phyloP scores from a whole-genome alignment of 2,888 invertebrate species.

The Hyalella azteca region DNA sequence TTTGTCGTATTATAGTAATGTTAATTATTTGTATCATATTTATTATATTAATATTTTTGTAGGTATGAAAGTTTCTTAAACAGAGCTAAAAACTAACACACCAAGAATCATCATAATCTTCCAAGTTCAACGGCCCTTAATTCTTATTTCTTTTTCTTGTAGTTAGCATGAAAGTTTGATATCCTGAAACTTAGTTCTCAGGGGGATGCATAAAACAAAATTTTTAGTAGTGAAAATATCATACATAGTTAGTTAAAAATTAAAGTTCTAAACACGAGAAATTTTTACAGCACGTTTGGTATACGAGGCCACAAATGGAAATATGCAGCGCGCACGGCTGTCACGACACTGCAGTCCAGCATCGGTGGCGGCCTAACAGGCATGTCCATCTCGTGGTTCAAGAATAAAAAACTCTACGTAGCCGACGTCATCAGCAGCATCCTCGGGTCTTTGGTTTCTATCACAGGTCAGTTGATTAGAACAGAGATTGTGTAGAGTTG shows the following conservation, averaged over 20 bases:
- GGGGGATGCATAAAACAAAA: too few species aligned
- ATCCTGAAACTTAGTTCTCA: too few species aligned
- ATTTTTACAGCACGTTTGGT: slow-evolving; percentile 66
- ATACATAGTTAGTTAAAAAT: not conserved
- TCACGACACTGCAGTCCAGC: slow-evolving; percentile 88
- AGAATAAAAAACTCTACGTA: slow-evolving; percentile 61
- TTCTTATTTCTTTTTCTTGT: too few species aligned
- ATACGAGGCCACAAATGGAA: slow-evolving; percentile 87
- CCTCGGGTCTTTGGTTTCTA: slow-evolving; percentile 82
- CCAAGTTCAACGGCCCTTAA: too few species aligned
- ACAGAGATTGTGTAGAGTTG: too few species aligned
- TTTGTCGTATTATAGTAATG: too few species aligned
- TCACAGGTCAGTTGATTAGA: slow-evolving; percentile 73
- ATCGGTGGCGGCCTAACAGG: slow-evolving; percentile 86
- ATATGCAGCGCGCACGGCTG: slow-evolving; percentile 86
- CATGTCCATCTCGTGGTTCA: slow-evolving; percentile 51
- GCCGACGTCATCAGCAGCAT: slow-evolving; percentile 87
- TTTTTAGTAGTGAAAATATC: not conserved
- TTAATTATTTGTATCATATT: too few species aligned
- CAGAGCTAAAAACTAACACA: too few species aligned
- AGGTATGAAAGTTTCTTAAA: too few species aligned
- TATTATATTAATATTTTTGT: too few species aligned
- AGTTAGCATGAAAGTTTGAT: too few species aligned
- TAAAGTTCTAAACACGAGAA: not conserved
- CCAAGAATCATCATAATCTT: too few species aligned